phyloP scores from a whole-genome alignment of 1,140 invertebrate genomes.

The Caerostris darwini region DNA sequence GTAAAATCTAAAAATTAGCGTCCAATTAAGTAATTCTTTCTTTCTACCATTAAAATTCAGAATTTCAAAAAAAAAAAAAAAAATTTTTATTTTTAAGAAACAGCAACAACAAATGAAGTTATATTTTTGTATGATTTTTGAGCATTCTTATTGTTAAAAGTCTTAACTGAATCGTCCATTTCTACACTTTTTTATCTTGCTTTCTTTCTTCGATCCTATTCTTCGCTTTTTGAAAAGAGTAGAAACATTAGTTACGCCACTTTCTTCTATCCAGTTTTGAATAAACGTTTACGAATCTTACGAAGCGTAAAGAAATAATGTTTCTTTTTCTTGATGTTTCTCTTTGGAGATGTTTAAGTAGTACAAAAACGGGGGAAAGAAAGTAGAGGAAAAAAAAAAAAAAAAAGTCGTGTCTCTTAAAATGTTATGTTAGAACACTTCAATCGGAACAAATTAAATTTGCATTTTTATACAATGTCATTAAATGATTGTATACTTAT shows the following conservation, averaged over 20 bases:
- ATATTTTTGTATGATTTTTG: too few relatives aligned
- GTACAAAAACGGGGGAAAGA: too few relatives aligned
- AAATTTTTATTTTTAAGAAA: too few relatives aligned
- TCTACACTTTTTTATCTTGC: background rate
- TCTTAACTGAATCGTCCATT: too few relatives aligned
- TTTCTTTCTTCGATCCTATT: background rate
- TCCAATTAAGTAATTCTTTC: too few relatives aligned
- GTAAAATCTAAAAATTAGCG: too few relatives aligned
- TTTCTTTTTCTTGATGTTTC: background rate
- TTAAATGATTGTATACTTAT: background rate
- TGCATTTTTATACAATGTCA: background rate
- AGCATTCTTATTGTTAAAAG: too few relatives aligned
- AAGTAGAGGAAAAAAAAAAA: background rate
- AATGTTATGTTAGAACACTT: background rate
- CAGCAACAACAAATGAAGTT: too few relatives aligned
- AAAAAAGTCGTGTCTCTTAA: background rate
- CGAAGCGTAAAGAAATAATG: background rate
- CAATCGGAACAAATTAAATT: background rate
- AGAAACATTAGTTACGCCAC: conserved; percentile 1
- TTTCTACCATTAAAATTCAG: too few relatives aligned
- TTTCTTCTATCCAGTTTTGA: background rate
- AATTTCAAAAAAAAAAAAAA: too few relatives aligned
- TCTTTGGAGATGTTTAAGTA: background rate
- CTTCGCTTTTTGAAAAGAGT: background rate
- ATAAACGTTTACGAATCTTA: conserved; percentile 9